Evolutionary conservation across 2,797 vertebrate species (phyloP).

Genomic region (Phalloptychus januarius): DNA sequence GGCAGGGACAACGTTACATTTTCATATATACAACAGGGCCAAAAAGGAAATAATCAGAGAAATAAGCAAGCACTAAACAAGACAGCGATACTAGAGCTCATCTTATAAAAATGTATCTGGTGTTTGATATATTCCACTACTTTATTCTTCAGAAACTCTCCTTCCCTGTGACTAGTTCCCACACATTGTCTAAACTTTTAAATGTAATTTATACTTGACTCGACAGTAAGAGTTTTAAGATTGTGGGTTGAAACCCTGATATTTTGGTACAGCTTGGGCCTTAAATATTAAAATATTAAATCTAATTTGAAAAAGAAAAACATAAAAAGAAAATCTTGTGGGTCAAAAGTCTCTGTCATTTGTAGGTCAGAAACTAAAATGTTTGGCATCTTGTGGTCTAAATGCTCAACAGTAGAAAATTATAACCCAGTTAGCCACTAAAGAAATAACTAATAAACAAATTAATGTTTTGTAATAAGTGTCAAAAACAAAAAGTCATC

Average conservation of each 20-base stretch:
- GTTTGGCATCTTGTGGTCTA: conserved; percentile 3
- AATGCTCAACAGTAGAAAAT: conserved; percentile 33
- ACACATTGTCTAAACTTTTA: conserved; percentile 25
- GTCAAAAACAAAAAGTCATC: conserved; percentile 59
- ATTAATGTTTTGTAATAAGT: conserved; percentile 56
- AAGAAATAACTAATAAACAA: conserved; percentile 27
- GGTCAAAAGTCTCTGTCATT: background rate
- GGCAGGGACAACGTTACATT: conserved; percentile 25
- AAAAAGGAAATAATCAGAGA: conserved; percentile 9
- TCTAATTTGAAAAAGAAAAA: background rate
- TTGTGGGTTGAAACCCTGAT: background rate
- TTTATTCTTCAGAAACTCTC: conserved; percentile 25
- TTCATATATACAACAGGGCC: conserved; percentile 26
- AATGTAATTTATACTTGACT: conserved; percentile 42
- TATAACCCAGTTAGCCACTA: conserved; percentile 17
- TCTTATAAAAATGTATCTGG: conserved; percentile 18
- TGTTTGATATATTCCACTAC: conserved; percentile 19
- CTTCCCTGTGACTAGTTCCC: conserved; percentile 29
- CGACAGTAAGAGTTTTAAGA: conserved; percentile 24
- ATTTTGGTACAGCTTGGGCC: background rate
- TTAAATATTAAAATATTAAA: background rate
- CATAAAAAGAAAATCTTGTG: background rate
- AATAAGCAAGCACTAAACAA: conserved; percentile 54
- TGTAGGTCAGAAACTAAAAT: background rate
- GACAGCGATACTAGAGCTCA: conserved; percentile 22